Base-by-base conservation (phyloP, 2,113 vertebrate genomes). In the Festucalex cinctus region DNA sequence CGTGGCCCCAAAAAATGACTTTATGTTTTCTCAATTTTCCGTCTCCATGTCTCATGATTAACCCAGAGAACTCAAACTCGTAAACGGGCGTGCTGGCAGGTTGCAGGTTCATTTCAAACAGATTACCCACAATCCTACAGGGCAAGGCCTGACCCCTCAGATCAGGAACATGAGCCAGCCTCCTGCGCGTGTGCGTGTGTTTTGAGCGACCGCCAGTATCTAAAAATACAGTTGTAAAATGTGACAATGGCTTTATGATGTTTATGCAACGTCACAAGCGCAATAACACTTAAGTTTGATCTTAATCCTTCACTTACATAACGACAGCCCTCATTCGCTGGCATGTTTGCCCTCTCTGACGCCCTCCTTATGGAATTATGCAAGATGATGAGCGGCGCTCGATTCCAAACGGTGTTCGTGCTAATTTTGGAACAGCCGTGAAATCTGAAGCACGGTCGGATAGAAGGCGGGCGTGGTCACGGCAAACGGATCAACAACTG, bases 301-400 rank as follows among this genome's bases (percentile, higher is more conserved):
- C 72, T 82, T 83, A 88, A 88, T 87, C 85, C 77, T 35, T 28
- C 12, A 1, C 64, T 87, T 87, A 85, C 68, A 70, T 88, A 88
- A 88, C 70, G 26, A 41, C 37, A 70, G 79, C 37, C 24, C 57
- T 84, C 48, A 71, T 75, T 85, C 3, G 1, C 64, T 26, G 44
- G 28, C 60, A 72, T 53, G 39, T 82, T 79, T 59, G 22, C 66
- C 72, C 60, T 70, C 37, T 22, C 69, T 73, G 77, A 73, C 53
- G 72, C 65, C 79, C 74, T 67, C 63, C 79, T 89, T 82, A 79
- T 76, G 73, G 78, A 82, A 78, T 85, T 83, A 83, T 77, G 74
- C 76, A 80, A 80, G 72, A 57, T 73, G 73, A 81, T 65, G 75
- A 83, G 71, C 60, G 1, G 66, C 6, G 66, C 72, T 78, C 71